Evolutionary conservation across 2,113 vertebrate genomes (phyloP), one percentile per base, ranked within the genome.

Genomic region (Oenanthe oenanthe): DNA sequence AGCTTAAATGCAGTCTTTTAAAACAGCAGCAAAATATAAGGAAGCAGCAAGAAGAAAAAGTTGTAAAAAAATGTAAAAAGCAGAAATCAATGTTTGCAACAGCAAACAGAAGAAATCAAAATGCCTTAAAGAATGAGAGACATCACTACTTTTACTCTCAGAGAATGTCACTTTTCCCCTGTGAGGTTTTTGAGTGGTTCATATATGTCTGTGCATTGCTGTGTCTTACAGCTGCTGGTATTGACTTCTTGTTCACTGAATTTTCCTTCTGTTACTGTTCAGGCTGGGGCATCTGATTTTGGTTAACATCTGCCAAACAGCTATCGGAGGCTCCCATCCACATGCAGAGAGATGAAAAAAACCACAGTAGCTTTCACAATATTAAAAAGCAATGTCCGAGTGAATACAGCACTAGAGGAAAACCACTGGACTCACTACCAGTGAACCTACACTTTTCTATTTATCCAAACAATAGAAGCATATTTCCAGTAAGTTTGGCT

Each of bases 1-100:
- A 98, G 97, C 98, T 97, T 97, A 97, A 93, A 97, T 40, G 34
- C 94, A 97, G 94, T 97, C 96, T 97, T 72, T 95, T 71, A 88
- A 96, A 96, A 96, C 51, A 97, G 91, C 95, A 96, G 95, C 85
- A 96, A 95, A 97, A 96, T 95, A 97, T 94, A 96, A 95, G 93
- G 96, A 94, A 96, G 92, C 91, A 88, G 96, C 93, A 94, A 17
- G 84, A 72, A 79, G 86, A 63, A 85, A 86, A 87, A 76, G 31
- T 85, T 32, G 38, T 84, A 68, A 92, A 88, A 84, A 88, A 92
- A 78, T 17, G 31, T 86, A 93, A 97, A 82, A 97, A 97, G 96
- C 93, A 91, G 96, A 95, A 97, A 97, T 93, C 54, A 80, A 88
- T 87, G 92, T 96, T 89, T 94, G 97, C 97, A 45, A 94, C 21